These are phyloP conservation scores for Pogonognathellus flavescens DNA, from an alignment of 1,140 invertebrate genomes.

Conservation along the genomic window DNA sequence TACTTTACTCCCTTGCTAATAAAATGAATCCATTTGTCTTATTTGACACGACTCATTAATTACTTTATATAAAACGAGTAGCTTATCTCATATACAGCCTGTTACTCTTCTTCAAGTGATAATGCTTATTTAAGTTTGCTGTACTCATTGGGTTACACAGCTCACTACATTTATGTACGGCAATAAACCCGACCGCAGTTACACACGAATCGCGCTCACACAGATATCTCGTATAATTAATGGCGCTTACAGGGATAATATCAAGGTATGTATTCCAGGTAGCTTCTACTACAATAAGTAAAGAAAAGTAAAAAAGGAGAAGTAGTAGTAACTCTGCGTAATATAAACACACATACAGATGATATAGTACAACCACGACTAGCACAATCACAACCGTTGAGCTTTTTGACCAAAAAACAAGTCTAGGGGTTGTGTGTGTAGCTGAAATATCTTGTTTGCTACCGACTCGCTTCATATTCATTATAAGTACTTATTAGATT, in stretches of 20 bases:
- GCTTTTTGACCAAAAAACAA: conserved; percentile 19
- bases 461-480: conserved; percentile 8
- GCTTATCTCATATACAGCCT: conserved; percentile 25
- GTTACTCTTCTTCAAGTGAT: background rate
- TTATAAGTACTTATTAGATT: background rate
- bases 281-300: too few species aligned
- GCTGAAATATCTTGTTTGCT: background rate
- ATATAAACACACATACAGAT: too few species aligned
- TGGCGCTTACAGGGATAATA: conserved; percentile 11
- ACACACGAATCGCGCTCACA: conserved; percentile 34
- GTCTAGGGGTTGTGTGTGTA: background rate
- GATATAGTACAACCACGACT: too few species aligned
- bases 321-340: background rate
- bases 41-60: conserved; percentile 41
- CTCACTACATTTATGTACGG: background rate
- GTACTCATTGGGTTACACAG: conserved; percentile 4
- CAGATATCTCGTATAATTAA: conserved; percentile 17
- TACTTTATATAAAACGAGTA: conserved; percentile 17
- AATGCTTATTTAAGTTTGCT: conserved; percentile 29
- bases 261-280: background rate
- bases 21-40: conserved; percentile 40
- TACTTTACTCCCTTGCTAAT: conserved; percentile 14
- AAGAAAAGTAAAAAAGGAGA: too few species aligned
- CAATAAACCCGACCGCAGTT: conserved; percentile 21
- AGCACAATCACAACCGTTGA: background rate